These are phyloP conservation scores for Argyresthia goedartella DNA, from an alignment of 2,888 invertebrate genomes.

Conservation along the genomic window DNA sequence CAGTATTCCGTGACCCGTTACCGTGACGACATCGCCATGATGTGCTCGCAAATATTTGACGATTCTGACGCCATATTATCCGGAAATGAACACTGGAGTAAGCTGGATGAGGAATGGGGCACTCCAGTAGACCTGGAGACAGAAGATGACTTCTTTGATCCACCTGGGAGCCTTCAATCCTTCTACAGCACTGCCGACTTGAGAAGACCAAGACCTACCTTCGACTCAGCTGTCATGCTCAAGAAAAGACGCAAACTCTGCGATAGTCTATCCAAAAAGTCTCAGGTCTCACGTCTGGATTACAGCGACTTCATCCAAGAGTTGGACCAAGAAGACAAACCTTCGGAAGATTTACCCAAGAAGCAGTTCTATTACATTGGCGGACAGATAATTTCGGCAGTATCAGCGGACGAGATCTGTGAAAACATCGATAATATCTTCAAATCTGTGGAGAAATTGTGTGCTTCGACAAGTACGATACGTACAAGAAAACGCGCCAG, in stretches of 20 bases:
- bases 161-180: constrained; percentile 7
- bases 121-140: constrained; percentile 49
- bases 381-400: constrained; percentile 45
- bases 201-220: constrained; percentile 38
- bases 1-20: neutral
- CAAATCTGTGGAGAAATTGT: constrained; percentile 49
- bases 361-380: constrained; percentile 39
- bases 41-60: neutral
- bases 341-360: constrained; percentile 17
- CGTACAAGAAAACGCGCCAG: constrained; percentile 27
- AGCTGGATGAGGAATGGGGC: constrained; percentile 50
- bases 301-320: constrained; percentile 46
- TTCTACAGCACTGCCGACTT: constrained; percentile 44
- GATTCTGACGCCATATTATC: constrained; percentile 14
- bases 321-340: constrained; percentile 18
- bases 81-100: constrained; percentile 48
- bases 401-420: constrained; percentile 50
- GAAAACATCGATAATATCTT: constrained; percentile 50
- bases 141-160: constrained; percentile 28
- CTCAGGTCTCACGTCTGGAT: constrained; percentile 24
- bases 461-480: constrained; percentile 32
- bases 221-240: constrained; percentile 48
- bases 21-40: neutral
- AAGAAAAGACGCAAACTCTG: constrained; percentile 38
- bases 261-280: constrained; percentile 31